Evolutionary conservation across 2,888 invertebrate genomes (phyloP).

Genomic region (Eudasyphora cyanicolor): DNA sequence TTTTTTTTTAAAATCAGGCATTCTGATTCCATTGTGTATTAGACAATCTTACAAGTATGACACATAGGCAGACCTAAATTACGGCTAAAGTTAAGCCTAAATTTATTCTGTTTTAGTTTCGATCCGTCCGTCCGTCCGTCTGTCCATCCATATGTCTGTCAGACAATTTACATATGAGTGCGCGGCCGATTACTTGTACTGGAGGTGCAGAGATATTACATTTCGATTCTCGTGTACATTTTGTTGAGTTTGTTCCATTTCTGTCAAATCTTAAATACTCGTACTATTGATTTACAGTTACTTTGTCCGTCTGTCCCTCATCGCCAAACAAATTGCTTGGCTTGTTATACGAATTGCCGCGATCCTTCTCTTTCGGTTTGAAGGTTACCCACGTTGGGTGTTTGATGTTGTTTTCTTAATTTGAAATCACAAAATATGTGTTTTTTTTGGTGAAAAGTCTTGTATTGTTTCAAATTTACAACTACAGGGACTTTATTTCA

Average conservation of each 20-base stretch:
- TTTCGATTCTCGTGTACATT: neutral
- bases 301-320: neutral
- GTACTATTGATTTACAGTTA: constrained; percentile 58
- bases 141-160: neutral
- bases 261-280: constrained; percentile 57
- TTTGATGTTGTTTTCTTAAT: neutral
- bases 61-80: constrained; percentile 18
- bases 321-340: neutral
- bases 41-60: neutral
- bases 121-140: neutral
- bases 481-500: no score
- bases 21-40: neutral
- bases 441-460: no score
- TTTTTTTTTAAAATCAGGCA: neutral
- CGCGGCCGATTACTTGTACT: neutral
- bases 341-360: neutral
- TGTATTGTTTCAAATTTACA: no score
- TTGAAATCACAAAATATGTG: neutral
- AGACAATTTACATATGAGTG: neutral
- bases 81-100: neutral
- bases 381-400: neutral
- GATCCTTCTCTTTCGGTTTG: neutral
- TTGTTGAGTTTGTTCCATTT: constrained; percentile 29
- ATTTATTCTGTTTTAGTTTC: constrained; percentile 21
- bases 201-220: neutral